These are phyloP conservation scores for Apostichopus californicus DNA, from an alignment of 35 echinoderm and acorn worm genomes.

Conservation along the genomic window DNA sequence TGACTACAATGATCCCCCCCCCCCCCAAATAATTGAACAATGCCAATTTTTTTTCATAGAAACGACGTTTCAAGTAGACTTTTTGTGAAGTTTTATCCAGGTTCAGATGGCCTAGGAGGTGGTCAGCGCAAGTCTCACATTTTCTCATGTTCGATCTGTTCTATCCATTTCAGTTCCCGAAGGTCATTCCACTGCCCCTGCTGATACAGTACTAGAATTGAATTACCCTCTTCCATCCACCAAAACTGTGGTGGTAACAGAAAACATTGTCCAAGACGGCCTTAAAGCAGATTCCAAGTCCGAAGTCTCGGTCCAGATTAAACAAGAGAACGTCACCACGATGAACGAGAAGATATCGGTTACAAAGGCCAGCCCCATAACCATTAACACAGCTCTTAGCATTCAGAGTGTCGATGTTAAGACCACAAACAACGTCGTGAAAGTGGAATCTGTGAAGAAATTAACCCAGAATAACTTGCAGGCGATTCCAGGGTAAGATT, in stretches of 20 bases:
- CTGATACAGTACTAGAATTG: conserved; percentile 98
- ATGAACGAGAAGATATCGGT: conserved; percentile 21
- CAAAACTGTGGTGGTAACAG: conserved; percentile 55
- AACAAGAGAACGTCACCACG: conserved; percentile 14
- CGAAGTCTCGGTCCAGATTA: conserved; percentile 13
- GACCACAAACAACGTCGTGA: conserved; percentile 16
- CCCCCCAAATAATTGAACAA: no score
- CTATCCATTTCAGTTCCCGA: conserved; percentile 65
- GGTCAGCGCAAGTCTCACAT: no score
- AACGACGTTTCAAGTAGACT: no score
- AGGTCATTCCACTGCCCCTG: conserved; percentile 99
- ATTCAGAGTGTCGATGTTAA: conserved; percentile 19
- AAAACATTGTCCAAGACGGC: conserved; percentile 27
- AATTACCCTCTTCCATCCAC: conserved; percentile 87
- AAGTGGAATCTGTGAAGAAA: conserved; percentile 56
- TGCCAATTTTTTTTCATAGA: no score
- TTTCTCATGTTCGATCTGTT: not conserved
- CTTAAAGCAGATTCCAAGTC: conserved; percentile 40
- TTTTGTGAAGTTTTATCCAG: no score
- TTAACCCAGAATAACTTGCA: conserved; percentile 46
- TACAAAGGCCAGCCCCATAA: not conserved
- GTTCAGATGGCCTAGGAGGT: no score
- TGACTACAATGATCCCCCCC: no score
- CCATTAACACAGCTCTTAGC: not conserved
- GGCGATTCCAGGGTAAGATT: conserved; percentile 39